Evolutionary conservation across 2,888 invertebrate genomes (phyloP).

Genomic region (Chesias legatella): DNA sequence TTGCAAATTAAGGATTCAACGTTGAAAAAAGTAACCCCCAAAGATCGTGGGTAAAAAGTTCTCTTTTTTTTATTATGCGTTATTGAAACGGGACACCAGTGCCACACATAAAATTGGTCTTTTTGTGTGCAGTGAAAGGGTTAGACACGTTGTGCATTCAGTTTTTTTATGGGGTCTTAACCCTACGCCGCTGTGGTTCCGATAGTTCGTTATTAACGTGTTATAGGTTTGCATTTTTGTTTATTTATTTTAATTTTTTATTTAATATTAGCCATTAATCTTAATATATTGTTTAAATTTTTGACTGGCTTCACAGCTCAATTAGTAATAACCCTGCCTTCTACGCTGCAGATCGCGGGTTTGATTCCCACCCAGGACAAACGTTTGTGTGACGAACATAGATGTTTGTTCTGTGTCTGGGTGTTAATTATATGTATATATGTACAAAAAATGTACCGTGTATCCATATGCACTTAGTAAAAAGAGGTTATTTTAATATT

Average conservation of each 20-base stretch:
- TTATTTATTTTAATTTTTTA: slow-evolving; percentile 13
- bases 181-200: slow-evolving; percentile 67
- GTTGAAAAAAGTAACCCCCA: slow-evolving; percentile 71
- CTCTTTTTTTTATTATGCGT: slow-evolving; percentile 71
- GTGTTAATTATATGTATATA: no score
- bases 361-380: no score
- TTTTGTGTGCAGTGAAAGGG: slow-evolving; percentile 65
- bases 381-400: no score
- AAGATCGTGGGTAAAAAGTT: slow-evolving; percentile 76
- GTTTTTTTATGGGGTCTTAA: slow-evolving; percentile 44
- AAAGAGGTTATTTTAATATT: no score
- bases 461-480: no score
- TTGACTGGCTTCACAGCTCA: no score
- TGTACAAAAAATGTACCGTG: no score
- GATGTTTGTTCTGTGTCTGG: no score
- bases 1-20: slow-evolving; percentile 79
- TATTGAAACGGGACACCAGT: slow-evolving; percentile 80
- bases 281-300: no score
- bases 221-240: slow-evolving; percentile 52
- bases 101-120: slow-evolving; percentile 76
- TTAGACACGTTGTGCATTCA: slow-evolving; percentile 59
- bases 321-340: no score
- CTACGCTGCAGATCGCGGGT: no score
- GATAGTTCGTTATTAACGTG: slow-evolving; percentile 70
- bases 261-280: no score